phyloP scores from a whole-genome alignment of 1,140 invertebrate genomes.

The Pseudomyrmex cubaensis region DNA sequence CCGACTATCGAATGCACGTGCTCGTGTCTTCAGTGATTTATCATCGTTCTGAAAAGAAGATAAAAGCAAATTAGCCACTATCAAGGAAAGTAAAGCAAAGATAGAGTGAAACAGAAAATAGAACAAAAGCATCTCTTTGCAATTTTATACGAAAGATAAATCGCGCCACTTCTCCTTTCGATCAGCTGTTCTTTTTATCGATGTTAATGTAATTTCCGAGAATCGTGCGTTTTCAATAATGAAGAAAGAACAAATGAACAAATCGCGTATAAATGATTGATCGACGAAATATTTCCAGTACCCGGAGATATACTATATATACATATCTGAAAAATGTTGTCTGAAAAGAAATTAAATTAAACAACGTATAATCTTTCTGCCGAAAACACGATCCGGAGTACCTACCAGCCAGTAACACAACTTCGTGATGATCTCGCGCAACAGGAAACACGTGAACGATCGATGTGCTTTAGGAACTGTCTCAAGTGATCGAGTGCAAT shows the following conservation, averaged over 20 bases:
- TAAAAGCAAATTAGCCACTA: conserved; percentile 29
- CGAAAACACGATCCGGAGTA: not conserved
- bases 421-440: conserved; percentile 30
- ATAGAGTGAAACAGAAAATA: not conserved
- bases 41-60: not conserved
- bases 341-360: not conserved
- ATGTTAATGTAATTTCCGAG: not conserved
- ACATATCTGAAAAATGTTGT: not conserved
- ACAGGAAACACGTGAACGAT: conserved; percentile 31
- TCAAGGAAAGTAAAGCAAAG: not conserved
- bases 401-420: not conserved
- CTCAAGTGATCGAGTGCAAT: conserved; percentile 1
- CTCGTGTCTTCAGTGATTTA: not conserved
- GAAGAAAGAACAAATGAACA: not conserved
- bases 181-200: not conserved
- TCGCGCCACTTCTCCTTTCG: not conserved
- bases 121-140: not conserved
- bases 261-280: not conserved
- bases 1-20: not conserved
- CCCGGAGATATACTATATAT: not conserved
- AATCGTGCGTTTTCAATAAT: not conserved
- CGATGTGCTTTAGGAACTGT: conserved; percentile 1
- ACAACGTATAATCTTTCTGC: not conserved
- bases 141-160: not conserved
- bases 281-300: not conserved